Conservation (phyloP, 2,797 vertebrate genomes). For the Chloroceryle inda region DNA sequence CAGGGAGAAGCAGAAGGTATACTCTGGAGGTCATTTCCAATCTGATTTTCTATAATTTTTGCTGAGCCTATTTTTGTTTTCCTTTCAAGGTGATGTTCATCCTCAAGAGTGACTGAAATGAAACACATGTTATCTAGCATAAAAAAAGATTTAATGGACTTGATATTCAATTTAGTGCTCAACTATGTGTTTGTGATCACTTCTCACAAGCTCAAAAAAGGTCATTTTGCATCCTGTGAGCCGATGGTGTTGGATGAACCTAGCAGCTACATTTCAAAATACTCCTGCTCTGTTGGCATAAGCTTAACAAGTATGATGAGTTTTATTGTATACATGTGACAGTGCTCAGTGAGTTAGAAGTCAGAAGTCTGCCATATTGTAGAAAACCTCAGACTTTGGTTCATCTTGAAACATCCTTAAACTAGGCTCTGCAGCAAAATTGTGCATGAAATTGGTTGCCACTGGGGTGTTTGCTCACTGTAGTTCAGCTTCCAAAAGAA, state of each 20-base stretch:
- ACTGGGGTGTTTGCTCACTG: not conserved
- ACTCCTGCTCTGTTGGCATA: not conserved
- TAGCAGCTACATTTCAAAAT: not conserved
- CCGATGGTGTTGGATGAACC: not conserved
- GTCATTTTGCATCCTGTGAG: not conserved
- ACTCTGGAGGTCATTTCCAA: not conserved
- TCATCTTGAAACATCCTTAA: not conserved
- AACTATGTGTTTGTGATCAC: not conserved
- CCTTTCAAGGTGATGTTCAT: not conserved
- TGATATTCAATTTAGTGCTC: not conserved
- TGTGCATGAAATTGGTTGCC: not conserved
- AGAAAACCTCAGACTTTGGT: not conserved
- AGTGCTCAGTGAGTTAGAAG: not conserved
- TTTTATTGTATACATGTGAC: not conserved
- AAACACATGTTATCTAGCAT: not conserved
- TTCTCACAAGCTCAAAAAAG: not conserved
- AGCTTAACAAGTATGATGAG: not conserved
- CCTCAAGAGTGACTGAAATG: not conserved
- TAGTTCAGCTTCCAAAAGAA: not conserved
- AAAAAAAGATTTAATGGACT: not conserved
- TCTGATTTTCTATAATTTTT: not conserved
- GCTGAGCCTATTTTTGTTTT: not conserved
- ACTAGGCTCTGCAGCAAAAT: not conserved
- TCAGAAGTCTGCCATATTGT: not conserved
- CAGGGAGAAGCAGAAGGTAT: not conserved